Conservation (phyloP, 2,888 invertebrate species). For the Globia sparganii region DNA sequence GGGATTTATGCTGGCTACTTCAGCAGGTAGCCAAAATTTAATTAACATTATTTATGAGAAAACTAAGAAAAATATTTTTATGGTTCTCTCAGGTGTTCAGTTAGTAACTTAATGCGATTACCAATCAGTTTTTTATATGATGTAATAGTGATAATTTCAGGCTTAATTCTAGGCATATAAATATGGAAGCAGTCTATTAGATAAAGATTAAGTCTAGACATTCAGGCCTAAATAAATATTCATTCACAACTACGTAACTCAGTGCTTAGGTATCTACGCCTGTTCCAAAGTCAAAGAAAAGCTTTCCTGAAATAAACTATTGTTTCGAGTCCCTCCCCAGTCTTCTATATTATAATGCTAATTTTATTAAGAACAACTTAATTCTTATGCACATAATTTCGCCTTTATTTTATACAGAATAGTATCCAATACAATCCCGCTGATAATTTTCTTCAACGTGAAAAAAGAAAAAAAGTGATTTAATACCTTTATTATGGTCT, state of each 20-base stretch:
- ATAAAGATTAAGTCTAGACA: not conserved
- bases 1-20: slow-evolving; percentile 34
- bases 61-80: slow-evolving; percentile 8
- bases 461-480: not conserved
- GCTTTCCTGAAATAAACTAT: slow-evolving; percentile 23
- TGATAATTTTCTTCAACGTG: not conserved
- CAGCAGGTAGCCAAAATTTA: slow-evolving; percentile 20
- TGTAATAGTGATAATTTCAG: not conserved
- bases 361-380: slow-evolving; percentile 32
- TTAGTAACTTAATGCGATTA: slow-evolving; percentile 5
- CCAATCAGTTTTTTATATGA: not conserved
- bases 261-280: not conserved
- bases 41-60: slow-evolving; percentile 31
- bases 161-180: not conserved
- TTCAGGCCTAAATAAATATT: slow-evolving; percentile 10
- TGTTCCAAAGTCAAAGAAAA: slow-evolving; percentile 14
- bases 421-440: slow-evolving; percentile 6
- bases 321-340: slow-evolving; percentile 10
- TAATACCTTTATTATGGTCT: not conserved
- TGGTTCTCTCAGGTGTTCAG: not conserved
- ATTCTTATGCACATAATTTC: slow-evolving; percentile 31
- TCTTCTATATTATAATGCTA: slow-evolving; percentile 23
- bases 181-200: not conserved
- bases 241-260: not conserved
- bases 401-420: slow-evolving; percentile 25